Conservation (phyloP, 2,113 vertebrate genomes). For the Clarias macrocephalus region DNA sequence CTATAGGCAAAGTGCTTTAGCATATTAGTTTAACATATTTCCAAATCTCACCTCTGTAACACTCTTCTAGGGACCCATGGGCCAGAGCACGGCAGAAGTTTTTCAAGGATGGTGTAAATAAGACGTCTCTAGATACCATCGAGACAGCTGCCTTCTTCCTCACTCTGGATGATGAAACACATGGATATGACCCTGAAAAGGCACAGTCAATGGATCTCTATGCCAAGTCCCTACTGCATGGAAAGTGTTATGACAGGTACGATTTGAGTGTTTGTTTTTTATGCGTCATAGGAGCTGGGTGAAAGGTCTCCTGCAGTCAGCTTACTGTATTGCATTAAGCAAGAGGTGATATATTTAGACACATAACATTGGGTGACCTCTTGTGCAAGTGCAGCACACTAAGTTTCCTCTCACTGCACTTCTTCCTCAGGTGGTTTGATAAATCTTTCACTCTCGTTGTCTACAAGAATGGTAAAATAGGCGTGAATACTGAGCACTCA, state of each 20-base stretch:
- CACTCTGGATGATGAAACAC: slow-evolving; percentile 81
- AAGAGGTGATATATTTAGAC: slow-evolving; percentile 7
- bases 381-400: slow-evolving; percentile 51
- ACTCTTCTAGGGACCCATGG: slow-evolving; percentile 80
- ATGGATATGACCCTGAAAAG: slow-evolving; percentile 65
- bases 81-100: slow-evolving; percentile 80
- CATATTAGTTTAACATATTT: not conserved
- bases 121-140: slow-evolving; percentile 76
- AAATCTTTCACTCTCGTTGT: slow-evolving; percentile 87
- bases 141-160: slow-evolving; percentile 90
- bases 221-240: slow-evolving; percentile 89
- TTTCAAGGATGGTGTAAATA: slow-evolving; percentile 82
- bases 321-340: not conserved
- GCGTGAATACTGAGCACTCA: slow-evolving; percentile 83
- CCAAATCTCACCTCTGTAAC: not conserved
- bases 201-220: slow-evolving; percentile 80
- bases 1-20: not conserved
- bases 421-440: slow-evolving; percentile 84
- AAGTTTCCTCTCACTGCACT: slow-evolving; percentile 5
- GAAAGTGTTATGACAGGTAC: slow-evolving; percentile 88
- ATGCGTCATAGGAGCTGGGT: not conserved
- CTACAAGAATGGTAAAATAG: slow-evolving; percentile 85
- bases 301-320: slow-evolving; percentile 12
- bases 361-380: slow-evolving; percentile 2
- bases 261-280: slow-evolving; percentile 3